Base-by-base conservation (phyloP, 2,888 invertebrate genomes). In the Torymus texanus region DNA sequence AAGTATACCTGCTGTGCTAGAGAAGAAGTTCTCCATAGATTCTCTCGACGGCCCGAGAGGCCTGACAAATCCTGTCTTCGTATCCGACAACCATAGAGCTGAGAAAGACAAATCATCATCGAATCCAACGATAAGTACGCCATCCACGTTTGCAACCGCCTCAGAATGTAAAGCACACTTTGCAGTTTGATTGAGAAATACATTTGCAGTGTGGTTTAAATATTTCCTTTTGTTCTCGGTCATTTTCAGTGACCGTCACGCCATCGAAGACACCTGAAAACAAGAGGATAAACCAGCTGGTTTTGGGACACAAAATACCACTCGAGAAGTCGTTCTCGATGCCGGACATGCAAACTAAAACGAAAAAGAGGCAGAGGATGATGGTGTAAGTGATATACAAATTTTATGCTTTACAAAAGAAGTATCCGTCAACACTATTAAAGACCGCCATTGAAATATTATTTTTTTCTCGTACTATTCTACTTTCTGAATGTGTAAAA, bases 311-410 rank as follows among this genome's bases (percentile, higher is more conserved):
- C 65, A 93, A 92, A 83, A 93, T 93, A 11, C 94, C 95, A 0
- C 88, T 96, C 65, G 95, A 95, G 87, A 96, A 96, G 88, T 95
- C 96, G 0, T 91, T 94, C 16, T 96, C 96, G 0, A 94, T 97
- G 94, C 96, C 97, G 0, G 96, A 97, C 85, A 95, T 97, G 85
- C 94, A 95, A 85, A 94, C 93, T 56, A 94, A 93, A 85, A 92
- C 92, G 1, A 96, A 95, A 89, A 95, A 94, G 86, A 91, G 93
- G 71, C 94, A 95, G 85, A 91, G 95, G 80, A 90, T 95, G 13
- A 91, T 94, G 85, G 94, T 93, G 96, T 96, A 90, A 93, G 95
- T 41, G 21, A 21, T 21, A 21, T 21, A 21, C 21, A 21, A 21
- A 21, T 21, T 21, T 21, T 21, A 1, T 21, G 21, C 21, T 21